Evolutionary conservation across 2,797 vertebrate genomes (phyloP), one percentile per base, ranked within the genome.

Genomic region (Hydrophis major): DNA sequence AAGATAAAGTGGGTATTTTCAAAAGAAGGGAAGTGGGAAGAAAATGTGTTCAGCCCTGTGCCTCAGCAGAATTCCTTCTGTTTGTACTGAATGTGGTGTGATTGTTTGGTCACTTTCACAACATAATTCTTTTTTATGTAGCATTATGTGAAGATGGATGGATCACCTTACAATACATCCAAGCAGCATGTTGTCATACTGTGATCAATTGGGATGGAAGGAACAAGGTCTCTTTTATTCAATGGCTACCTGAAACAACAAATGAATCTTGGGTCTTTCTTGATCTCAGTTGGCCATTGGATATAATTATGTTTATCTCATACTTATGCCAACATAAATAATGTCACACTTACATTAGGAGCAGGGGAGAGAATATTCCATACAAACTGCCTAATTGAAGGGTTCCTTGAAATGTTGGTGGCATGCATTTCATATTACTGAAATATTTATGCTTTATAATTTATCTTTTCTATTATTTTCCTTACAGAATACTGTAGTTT

Each of bases 271-370:
- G 37, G 63, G 56, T 89, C 91, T 93, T 74, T 95, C n/a, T 60
- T 74, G 87, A 32, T 50, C 20, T 90, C 90, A 61, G 90, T 94
- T 50, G 5, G 93, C 56, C 66, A 89, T 32, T 57, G 6, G 89
- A 3, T 55, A 88, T 94, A 89, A 13, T 89, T 96, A 97, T 96
- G 94, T 96, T 96, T 53, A 90, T 83, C 95, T 3, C 53, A 59
- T 5, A 55, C 95, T 98, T 97, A 97, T 95, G 97, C 97, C 97
- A 93, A 86, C 60, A 95, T 98, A 97, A 98, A 94, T 98, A 97
- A 97, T 86, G 50, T 0, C 91, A 14, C 91, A 93, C 92, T 95
- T 92, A 94, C 94, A 96, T 63, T 94, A 95, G n/a, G 92, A 93
- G 96, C 89, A 95, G 94, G 94, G 95, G 90, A 96, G 94, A 94